Evolutionary conservation across 2,888 invertebrate species (phyloP).

Genomic region (Drosophila picticornis): DNA sequence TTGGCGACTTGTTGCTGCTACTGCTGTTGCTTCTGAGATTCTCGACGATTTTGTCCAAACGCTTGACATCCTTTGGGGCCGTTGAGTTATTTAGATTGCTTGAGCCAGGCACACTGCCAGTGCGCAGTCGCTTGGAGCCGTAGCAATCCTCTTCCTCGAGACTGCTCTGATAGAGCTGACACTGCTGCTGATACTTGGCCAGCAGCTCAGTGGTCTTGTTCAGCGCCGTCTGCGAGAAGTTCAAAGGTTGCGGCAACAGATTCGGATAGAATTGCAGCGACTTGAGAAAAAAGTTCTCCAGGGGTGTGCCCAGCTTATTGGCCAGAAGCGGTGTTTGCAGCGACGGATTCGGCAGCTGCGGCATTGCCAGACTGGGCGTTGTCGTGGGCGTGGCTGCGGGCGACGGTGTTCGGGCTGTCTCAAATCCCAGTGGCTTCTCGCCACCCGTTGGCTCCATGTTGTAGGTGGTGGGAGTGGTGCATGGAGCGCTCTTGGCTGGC

Average conservation of each 20-base stretch:
- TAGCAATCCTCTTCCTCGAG: conserved; percentile 67
- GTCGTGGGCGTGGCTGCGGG: conserved; percentile 57
- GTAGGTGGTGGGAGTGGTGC: conserved; percentile 29
- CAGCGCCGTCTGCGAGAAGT: conserved; percentile 85
- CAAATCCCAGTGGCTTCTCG: conserved; percentile 58
- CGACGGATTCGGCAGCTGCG: conserved; percentile 63
- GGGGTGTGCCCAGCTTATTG: conserved; percentile 80
- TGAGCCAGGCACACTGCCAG: conserved; percentile 4
- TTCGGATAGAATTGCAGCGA: conserved; percentile 85
- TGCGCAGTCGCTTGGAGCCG: conserved; percentile 73
- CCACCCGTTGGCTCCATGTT: conserved; percentile 48
- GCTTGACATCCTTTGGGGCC: conserved; percentile 83
- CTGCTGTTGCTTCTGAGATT: conserved; percentile 64
- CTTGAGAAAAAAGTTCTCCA: conserved; percentile 85
- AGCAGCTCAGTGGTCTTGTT: conserved; percentile 84
- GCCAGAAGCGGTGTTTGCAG: conserved; percentile 63
- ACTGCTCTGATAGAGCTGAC: conserved; percentile 80
- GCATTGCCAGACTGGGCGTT: conserved; percentile 49
- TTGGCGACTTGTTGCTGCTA: conserved; percentile 55
- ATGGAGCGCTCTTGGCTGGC: conserved; percentile 65
- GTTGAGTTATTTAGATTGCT: conserved; percentile 14
- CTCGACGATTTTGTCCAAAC: conserved; percentile 85
- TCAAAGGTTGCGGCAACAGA: conserved; percentile 84
- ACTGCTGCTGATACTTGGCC: conserved; percentile 85
- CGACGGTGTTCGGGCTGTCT: conserved; percentile 58